Conservation (phyloP, 2,113 vertebrate species). For the Catharus fuscescens region DNA sequence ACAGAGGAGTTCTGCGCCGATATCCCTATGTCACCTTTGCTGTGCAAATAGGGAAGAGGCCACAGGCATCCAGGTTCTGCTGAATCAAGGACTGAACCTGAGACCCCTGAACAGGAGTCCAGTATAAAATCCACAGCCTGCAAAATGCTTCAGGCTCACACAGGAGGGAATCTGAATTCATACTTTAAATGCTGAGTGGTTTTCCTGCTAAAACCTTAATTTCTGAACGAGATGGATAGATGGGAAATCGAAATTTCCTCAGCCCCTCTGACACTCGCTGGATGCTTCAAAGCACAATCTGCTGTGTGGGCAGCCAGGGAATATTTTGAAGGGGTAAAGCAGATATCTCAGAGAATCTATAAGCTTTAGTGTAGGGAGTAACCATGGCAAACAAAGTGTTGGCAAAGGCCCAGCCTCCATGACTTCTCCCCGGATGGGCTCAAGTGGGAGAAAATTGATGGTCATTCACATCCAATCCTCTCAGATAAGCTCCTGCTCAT, state of each 20-base stretch:
- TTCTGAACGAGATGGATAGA: neutral
- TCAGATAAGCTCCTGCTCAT: neutral
- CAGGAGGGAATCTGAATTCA: neutral
- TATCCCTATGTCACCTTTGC: neutral
- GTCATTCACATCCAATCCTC: neutral
- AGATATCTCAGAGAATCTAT: neutral
- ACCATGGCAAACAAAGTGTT: neutral
- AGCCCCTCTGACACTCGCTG: neutral
- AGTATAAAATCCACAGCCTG: neutral
- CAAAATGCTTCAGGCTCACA: neutral
- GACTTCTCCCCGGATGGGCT: fast-evolving
- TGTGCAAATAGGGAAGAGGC: neutral
- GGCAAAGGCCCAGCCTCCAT: neutral
- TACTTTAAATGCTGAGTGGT: neutral
- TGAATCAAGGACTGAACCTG: neutral
- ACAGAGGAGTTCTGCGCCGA: neutral
- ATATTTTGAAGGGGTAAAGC: neutral
- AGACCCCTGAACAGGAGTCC: neutral
- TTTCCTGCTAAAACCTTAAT: neutral
- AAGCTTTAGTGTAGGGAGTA: neutral
- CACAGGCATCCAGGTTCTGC: neutral
- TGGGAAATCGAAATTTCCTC: neutral
- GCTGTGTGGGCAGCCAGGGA: neutral
- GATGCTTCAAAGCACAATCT: neutral
- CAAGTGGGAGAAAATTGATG: neutral